phyloP scores from a whole-genome alignment of 2,797 vertebrate species.

The Eidolon dupreanum region DNA sequence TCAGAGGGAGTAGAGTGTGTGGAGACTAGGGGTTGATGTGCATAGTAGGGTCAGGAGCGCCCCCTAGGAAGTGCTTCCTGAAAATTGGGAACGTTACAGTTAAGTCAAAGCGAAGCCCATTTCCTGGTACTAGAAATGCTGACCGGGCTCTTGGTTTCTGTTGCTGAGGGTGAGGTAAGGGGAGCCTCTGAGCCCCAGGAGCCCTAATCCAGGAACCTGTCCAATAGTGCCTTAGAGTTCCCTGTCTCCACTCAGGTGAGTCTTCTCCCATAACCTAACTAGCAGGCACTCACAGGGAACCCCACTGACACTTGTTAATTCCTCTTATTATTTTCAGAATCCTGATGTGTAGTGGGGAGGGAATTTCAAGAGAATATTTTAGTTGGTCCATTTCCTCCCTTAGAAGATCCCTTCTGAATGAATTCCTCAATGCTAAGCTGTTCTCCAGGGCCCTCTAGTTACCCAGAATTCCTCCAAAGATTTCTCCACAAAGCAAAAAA shows the following conservation, averaged over 20 bases:
- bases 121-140: neutral
- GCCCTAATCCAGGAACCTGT: neutral
- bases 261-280: neutral
- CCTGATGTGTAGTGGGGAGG: neutral
- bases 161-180: neutral
- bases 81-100: neutral
- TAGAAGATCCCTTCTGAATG: neutral
- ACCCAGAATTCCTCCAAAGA: neutral
- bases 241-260: neutral
- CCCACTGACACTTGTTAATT: neutral
- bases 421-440: neutral
- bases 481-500: neutral
- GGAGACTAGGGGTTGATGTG: too few relatives aligned
- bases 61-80: neutral
- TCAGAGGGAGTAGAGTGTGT: neutral
- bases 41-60: neutral
- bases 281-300: neutral
- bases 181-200: neutral
- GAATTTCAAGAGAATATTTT: neutral
- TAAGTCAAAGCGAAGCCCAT: constrained; percentile 10
- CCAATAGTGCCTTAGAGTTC: neutral
- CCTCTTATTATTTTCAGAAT: neutral
- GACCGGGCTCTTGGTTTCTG: neutral
- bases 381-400: neutral
- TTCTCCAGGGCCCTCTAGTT: neutral